Conservation (phyloP, 2,888 invertebrate genomes). For the Lymantria dispar region DNA sequence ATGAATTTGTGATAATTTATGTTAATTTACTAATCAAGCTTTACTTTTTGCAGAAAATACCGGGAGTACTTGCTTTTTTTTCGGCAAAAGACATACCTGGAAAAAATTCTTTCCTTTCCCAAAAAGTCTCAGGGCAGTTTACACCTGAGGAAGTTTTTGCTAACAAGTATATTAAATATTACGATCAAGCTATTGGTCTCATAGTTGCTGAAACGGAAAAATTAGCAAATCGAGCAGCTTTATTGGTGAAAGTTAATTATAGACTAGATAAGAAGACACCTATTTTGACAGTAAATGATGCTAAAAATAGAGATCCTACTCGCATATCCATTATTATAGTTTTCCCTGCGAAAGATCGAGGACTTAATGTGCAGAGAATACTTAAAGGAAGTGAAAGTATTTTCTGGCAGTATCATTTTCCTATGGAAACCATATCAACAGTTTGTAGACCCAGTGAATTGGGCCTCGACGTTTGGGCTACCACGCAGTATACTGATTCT, state of each 20-base stretch:
- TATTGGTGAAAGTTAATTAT: conserved; percentile 78
- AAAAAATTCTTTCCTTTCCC: conserved; percentile 67
- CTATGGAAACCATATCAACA: conserved; percentile 84
- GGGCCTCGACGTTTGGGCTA: conserved; percentile 80
- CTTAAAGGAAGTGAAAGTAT: conserved; percentile 79
- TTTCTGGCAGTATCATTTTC: conserved; percentile 84
- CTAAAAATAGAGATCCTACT: conserved; percentile 44
- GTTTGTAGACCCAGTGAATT: conserved; percentile 84
- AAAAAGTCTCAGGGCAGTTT: conserved; percentile 34
- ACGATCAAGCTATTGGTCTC: conserved; percentile 85
- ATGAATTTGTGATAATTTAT: too few relatives aligned
- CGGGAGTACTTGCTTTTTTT: conserved; percentile 85
- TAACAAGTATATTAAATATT: conserved; percentile 76
- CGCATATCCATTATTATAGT: conserved; percentile 41
- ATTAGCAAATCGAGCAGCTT: conserved; percentile 76
- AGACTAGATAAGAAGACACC: conserved; percentile 50
- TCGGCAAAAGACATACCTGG: conserved; percentile 87
- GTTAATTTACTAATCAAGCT: too few relatives aligned
- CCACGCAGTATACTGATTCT: conserved; percentile 80
- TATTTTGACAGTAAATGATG: conserved; percentile 44
- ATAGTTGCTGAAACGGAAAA: conserved; percentile 82
- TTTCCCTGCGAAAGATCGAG: conserved; percentile 52
- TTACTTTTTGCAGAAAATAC: conserved; percentile 64
- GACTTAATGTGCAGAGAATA: conserved; percentile 64
- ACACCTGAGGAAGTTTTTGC: conserved; percentile 70